Conservation (phyloP, 2,797 vertebrate genomes). For the Danio jaintianensis region DNA sequence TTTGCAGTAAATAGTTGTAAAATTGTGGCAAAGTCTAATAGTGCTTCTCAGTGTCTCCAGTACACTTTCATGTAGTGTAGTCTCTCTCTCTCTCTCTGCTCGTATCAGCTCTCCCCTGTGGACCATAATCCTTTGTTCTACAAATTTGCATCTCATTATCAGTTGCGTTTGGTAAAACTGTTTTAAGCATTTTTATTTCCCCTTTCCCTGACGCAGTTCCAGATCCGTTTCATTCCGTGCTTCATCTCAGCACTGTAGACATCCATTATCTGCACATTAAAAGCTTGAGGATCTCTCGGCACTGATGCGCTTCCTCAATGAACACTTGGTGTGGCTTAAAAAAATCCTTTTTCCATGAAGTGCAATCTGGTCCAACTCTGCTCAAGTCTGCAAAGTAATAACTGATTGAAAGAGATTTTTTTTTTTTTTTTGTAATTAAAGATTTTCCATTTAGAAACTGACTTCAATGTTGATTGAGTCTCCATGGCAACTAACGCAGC, state of each 20-base stretch:
- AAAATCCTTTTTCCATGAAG: not conserved
- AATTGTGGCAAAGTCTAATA: no score
- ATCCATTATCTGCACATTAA: constrained; percentile 18
- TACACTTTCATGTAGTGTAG: constrained; percentile 3
- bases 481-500: not conserved
- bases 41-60: constrained; percentile 23
- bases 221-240: not conserved
- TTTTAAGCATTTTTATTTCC: constrained; percentile 15
- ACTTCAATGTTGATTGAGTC: not conserved
- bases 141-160: constrained; percentile 50
- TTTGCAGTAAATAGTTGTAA: no score
- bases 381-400: not conserved
- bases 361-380: not conserved
- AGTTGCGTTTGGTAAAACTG: constrained; percentile 34
- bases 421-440: not conserved
- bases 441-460: not conserved
- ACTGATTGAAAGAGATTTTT: not conserved
- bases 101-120: constrained; percentile 49
- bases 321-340: not conserved
- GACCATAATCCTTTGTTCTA: constrained; percentile 40
- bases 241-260: constrained; percentile 13
- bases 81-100: constrained; percentile 21
- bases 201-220: constrained; percentile 8
- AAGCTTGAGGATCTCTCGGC: constrained; percentile 21
- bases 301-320: not conserved